These are phyloP conservation scores for Euphydryas editha DNA, from an alignment of 2,888 invertebrate species.

Conservation along the genomic window DNA sequence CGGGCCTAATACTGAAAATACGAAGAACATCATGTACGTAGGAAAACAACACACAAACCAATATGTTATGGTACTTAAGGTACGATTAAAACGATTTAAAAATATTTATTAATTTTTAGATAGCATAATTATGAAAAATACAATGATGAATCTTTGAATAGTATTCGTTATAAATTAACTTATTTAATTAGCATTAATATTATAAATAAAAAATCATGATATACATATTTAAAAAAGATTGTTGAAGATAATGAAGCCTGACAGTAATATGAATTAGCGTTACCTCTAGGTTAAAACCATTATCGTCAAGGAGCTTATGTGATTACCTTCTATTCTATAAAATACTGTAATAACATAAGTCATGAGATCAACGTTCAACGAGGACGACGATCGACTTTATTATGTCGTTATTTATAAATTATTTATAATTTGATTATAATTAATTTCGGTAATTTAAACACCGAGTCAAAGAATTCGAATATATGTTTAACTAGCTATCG, in stretches of 20 bases:
- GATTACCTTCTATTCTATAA: slow-evolving; percentile 21
- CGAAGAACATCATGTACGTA: too few relatives aligned
- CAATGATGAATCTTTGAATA: too few relatives aligned
- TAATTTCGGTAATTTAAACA: too few relatives aligned
- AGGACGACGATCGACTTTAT: slow-evolving; percentile 3
- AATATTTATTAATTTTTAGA: too few relatives aligned
- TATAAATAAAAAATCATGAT: neutral
- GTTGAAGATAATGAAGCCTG: neutral
- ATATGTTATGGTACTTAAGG: too few relatives aligned
- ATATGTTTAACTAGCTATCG: too few relatives aligned
- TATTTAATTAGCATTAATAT: too few relatives aligned
- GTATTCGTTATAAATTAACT: neutral
- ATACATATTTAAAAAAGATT: neutral
- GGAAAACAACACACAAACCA: too few relatives aligned
- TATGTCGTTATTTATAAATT: neutral
- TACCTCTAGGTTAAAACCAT: slow-evolving; percentile 26
- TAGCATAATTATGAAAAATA: too few relatives aligned
- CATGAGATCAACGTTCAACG: slow-evolving; percentile 14
- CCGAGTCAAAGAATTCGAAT: too few relatives aligned
- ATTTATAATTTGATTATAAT: neutral
- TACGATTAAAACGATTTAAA: too few relatives aligned
- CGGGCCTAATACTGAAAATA: too few relatives aligned
- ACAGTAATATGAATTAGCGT: neutral
- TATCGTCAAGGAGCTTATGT: slow-evolving; percentile 24
- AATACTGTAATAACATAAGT: slow-evolving; percentile 9